Evolutionary conservation across 37 sponge, comb jelly and placozoan genomes (phyloP), one percentile per base, ranked within the genome.

Genomic region (Halichondria panicea): DNA sequence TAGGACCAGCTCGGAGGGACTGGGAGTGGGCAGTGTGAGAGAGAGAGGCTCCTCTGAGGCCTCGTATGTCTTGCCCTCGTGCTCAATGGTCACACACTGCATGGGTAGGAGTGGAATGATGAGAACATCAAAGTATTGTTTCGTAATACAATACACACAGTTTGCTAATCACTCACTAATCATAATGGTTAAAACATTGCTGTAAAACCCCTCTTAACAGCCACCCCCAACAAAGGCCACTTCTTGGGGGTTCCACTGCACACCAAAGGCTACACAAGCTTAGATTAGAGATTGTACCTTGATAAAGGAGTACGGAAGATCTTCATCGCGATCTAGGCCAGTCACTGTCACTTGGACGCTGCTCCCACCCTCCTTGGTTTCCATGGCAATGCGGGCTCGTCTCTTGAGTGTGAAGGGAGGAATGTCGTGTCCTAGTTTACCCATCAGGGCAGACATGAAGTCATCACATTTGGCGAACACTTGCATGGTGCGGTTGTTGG

Each of bases 401-500:
- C 93, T 79, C 33, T 87, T 60, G 41, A 92, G 76, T 34, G 69
- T 44, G 84, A 92, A 92, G 32, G 71, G 73, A 1, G 89, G 85
- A n/a, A 84, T 80, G 36, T 84, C 81, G 24, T 84, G 24, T 4
- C 45, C 48, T 30, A 92, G 77, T 31, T 79, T 41, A 81, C 72
- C 22, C 44, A 73, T 43, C 40, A 91, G 37, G 12, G 75, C 58
- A 28, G 36, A 36, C 94, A 94, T 94, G 61, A 90, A 85, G 30
- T 75, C 87, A 73, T 94, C 94, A 55, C 90, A 90, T 84, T 81
- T 86, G 52, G 79, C 79, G 58, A 91, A 89, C 8, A 94, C 79
- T 33, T 71, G 85, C 42, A 94, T 45, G 9, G 38, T 50, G 4
- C 75, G 73, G 4, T 32, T 61, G 44, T 41, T 52, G 12, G 44